Conservation (phyloP, 1,140 invertebrate species). For the Pissodes strobi region DNA sequence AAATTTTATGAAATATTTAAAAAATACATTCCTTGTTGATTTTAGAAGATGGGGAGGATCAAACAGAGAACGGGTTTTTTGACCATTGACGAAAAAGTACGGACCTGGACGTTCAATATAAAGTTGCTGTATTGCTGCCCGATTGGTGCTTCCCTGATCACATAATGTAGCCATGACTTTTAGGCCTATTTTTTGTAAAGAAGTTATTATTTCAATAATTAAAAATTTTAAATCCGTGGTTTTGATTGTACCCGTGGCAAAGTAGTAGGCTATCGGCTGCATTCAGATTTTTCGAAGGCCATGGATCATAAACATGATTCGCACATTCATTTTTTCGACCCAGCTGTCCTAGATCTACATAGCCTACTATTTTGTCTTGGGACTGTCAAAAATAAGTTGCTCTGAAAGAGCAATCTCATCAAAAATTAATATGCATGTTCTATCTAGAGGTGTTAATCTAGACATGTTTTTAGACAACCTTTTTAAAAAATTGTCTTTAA, state of each 20-base stretch:
- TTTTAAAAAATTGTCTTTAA: conserved; percentile 4
- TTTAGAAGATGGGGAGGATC: conserved; percentile 1
- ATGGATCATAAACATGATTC: conserved; percentile 36
- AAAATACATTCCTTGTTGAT: not conserved
- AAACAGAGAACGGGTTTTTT: not conserved
- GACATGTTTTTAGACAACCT: conserved; percentile 9
- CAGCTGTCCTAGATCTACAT: conserved; percentile 49
- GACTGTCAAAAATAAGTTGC: conserved; percentile 5
- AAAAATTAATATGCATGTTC: conserved; percentile 28
- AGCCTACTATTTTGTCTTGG: conserved; percentile 49
- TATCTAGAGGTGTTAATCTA: conserved; percentile 23
- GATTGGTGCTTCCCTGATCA: conserved; percentile 31
- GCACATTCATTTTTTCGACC: conserved; percentile 32
- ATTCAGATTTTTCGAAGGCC: conserved; percentile 26
- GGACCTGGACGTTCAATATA: not conserved
- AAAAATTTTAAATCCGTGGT: conserved; percentile 18
- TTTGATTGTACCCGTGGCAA: conserved; percentile 6
- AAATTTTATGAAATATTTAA: not conserved
- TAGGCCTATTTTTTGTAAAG: conserved; percentile 13
- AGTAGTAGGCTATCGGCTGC: conserved; percentile 33
- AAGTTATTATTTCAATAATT: conserved; percentile 25
- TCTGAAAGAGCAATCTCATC: conserved; percentile 29
- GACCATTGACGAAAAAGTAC: not conserved
- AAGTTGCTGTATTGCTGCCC: conserved; percentile 17
- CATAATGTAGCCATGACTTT: conserved; percentile 29